Conservation (phyloP, 2,888 invertebrate species). For the Cheilosia vulpina region DNA sequence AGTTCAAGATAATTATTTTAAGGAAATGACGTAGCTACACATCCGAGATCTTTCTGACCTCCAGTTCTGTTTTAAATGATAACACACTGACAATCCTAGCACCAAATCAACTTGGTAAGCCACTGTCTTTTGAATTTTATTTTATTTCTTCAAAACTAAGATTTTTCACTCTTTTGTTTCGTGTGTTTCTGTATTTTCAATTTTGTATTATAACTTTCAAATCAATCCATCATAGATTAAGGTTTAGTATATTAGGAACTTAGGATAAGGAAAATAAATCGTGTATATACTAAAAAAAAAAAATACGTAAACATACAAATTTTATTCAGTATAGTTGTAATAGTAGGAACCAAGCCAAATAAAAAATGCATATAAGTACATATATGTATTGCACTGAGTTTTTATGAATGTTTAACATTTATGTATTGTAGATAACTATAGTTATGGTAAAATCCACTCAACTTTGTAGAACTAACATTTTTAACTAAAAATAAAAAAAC, state of each 20-base stretch:
- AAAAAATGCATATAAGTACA: slow-evolving; percentile 55
- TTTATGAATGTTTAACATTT: slow-evolving; percentile 72
- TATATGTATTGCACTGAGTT: slow-evolving; percentile 72
- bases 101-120: neutral
- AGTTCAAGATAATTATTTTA: no score
- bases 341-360: slow-evolving; percentile 42
- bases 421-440: slow-evolving; percentile 51
- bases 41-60: no score
- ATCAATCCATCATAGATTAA: slow-evolving; percentile 20
- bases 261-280: slow-evolving; percentile 18
- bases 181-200: neutral
- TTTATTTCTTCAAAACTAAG: neutral
- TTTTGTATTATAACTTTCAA: neutral
- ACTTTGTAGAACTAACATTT: slow-evolving; percentile 46
- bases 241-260: neutral
- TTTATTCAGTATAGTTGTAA: slow-evolving; percentile 56
- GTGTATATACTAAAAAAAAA: slow-evolving; percentile 52
- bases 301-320: slow-evolving; percentile 74
- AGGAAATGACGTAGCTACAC: no score
- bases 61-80: no score
- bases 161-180: neutral
- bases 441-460: slow-evolving; percentile 51
- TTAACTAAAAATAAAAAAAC: slow-evolving; percentile 21
- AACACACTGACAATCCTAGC: no score
- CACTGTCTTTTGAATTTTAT: neutral